Conservation (phyloP, 2,797 vertebrate genomes). For the Pipistrellus kuhlii region DNA sequence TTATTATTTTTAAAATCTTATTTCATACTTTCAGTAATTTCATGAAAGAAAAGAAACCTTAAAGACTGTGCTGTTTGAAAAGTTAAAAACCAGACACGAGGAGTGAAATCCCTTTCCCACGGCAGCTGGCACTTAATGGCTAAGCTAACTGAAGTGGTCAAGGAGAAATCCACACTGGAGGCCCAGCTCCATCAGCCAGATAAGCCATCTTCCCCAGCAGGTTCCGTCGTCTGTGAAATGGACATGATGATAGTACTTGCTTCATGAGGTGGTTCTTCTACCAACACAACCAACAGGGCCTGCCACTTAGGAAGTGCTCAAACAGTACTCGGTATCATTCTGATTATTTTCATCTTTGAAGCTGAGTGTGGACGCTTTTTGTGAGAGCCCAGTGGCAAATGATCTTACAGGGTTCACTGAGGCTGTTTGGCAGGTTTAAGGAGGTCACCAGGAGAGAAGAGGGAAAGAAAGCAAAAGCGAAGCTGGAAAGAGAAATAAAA, state of each 20-base stretch:
- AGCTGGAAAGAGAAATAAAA: not conserved
- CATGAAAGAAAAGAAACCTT: not conserved
- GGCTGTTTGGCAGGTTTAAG: not conserved
- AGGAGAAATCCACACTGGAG: not conserved
- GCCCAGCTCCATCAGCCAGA: not conserved
- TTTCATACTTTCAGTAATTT: slow-evolving; percentile 1
- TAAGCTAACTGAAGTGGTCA: not conserved
- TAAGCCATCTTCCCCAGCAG: not conserved
- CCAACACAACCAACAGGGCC: not conserved
- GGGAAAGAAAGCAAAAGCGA: not conserved
- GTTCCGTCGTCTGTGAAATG: not conserved
- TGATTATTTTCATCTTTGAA: slow-evolving; percentile 28
- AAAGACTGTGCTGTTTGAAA: slow-evolving; percentile 29
- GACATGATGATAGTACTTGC: not conserved
- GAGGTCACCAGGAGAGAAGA: not conserved
- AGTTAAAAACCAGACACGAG: slow-evolving; percentile 15
- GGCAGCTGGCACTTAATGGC: not conserved
- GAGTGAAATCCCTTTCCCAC: not conserved
- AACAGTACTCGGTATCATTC: not conserved
- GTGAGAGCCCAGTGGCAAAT: not conserved
- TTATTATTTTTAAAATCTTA: not conserved
- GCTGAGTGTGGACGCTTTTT: not conserved
- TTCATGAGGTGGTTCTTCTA: not conserved
- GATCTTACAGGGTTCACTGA: not conserved
- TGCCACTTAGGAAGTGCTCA: not conserved